Percentiles rank a stretch among this genome's conserved stretches.
These are phyloP conservation scores for Aphelenchoides avenae DNA, from an alignment of 1,140 invertebrate genomes.

Conservation along the genomic window DNA sequence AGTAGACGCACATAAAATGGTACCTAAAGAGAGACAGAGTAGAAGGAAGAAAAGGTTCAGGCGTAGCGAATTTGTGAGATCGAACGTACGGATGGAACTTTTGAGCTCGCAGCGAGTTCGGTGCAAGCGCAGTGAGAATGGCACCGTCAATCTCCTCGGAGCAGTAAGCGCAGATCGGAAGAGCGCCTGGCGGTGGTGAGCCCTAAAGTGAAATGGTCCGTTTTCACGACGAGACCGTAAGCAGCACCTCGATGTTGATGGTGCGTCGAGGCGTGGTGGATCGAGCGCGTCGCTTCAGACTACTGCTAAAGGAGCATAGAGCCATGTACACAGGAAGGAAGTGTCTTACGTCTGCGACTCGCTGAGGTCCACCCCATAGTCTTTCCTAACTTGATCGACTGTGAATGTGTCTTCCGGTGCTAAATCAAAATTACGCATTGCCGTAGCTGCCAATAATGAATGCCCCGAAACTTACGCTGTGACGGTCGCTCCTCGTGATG, in stretches of 20 bases:
- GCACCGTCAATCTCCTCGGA: conserved; percentile 56
- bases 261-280: conserved; percentile 53
- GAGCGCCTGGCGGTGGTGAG: conserved; percentile 29
- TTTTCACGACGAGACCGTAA: conserved; percentile 14
- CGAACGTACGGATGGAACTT: conserved; percentile 59
- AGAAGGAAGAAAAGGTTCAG: no score
- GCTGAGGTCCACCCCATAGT: conserved; percentile 55
- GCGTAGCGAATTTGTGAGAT: no score
- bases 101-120: conserved; percentile 53
- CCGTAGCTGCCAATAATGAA: conserved; percentile 5
- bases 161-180: conserved; percentile 56
- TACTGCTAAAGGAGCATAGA: conserved; percentile 36
- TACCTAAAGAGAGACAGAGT: no score
- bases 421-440: conserved; percentile 28
- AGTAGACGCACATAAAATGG: conserved; percentile 57
- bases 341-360: conserved; percentile 49
- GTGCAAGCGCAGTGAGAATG: conserved; percentile 53
- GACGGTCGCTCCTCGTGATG: conserved; percentile 37
- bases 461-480: conserved; percentile 44
- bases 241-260: conserved; percentile 53
- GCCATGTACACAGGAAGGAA: conserved; percentile 7
- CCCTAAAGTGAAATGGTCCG: conserved; percentile 26
- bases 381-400: conserved; percentile 51
- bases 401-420: conserved; percentile 49
- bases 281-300: conserved; percentile 52